Base-by-base conservation (phyloP, 2,797 vertebrate species). In the Nyctibius grandis region DNA sequence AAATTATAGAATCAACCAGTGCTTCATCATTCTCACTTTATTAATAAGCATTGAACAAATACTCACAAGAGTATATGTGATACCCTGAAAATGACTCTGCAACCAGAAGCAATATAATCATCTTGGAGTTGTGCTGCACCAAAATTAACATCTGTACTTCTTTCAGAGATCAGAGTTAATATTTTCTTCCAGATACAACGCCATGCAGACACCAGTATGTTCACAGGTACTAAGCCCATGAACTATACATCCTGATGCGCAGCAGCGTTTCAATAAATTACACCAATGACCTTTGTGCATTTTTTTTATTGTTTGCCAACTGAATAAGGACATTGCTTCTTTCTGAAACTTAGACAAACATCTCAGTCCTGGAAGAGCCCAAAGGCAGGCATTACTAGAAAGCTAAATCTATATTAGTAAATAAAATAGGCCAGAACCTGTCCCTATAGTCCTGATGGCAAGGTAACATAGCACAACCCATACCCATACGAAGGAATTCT, bases 241-340 rank as follows among this genome's bases (percentile, higher is more conserved):
- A 64, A 53, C 36, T 31, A 28, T 28, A 56, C 26, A 77, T 31
- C 31, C 22, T n/a, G 21, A 63, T 9, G 21, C 56, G 84, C 0
- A 0, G 50, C 64, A 93, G 11, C 0, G 0, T 22, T 75, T 22
- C 70, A 72, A 5, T 33, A 78, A 81, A 40, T 15, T 20, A 51
- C 26, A 78, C 4, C 40, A 36, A 48, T 0, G 1, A 75, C 22
- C 9, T 14, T 28, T 48, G 25, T n/a, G 28, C 12, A 20, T 17
- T 77, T 85, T 47, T 59, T 20, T 29, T 72, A 33, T 48, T 54
- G n/a, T 76, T 67, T 84, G 40, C 19, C 34, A 61, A 47, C 6
- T 40, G 36, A 83, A 1, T 29, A 61, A 74, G 34, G 18, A 54
- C 11, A 3, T 1, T 25, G 15, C 13, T 86, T 64, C 54, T 77